Evolutionary conservation across 2,888 invertebrate species (phyloP).

Genomic region (Sipha maydis): DNA sequence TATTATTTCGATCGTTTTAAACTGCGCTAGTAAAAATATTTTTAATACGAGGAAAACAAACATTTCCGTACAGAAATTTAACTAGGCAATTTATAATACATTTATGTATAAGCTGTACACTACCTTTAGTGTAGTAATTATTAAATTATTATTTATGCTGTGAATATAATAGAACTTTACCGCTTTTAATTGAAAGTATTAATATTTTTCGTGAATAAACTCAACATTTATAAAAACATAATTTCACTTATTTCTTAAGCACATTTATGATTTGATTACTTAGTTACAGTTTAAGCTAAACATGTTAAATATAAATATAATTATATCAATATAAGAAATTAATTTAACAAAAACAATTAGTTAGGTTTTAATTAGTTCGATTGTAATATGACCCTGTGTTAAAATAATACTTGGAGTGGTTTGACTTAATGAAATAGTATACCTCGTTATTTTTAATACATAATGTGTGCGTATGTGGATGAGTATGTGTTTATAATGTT

Average conservation of each 20-base stretch:
- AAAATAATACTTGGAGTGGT: not conserved
- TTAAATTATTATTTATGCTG: no score
- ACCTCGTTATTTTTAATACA: not conserved
- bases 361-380: not conserved
- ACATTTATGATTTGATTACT: no score
- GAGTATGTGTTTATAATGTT: not conserved
- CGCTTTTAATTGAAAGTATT: no score
- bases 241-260: no score
- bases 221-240: no score
- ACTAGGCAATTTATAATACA: not conserved
- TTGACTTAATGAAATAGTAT: conserved; percentile 1
- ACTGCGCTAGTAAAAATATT: not conserved
- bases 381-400: not conserved
- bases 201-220: no score
- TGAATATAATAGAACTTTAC: no score
- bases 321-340: not conserved
- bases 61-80: not conserved
- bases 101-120: not conserved
- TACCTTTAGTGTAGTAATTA: no score
- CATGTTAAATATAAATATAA: not conserved
- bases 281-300: no score
- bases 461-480: not conserved
- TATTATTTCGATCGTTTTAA: no score
- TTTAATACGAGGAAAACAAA: not conserved
- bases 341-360: not conserved